Base-by-base conservation (phyloP, 2,797 vertebrate species). In the Tauraco hartlaubi region DNA sequence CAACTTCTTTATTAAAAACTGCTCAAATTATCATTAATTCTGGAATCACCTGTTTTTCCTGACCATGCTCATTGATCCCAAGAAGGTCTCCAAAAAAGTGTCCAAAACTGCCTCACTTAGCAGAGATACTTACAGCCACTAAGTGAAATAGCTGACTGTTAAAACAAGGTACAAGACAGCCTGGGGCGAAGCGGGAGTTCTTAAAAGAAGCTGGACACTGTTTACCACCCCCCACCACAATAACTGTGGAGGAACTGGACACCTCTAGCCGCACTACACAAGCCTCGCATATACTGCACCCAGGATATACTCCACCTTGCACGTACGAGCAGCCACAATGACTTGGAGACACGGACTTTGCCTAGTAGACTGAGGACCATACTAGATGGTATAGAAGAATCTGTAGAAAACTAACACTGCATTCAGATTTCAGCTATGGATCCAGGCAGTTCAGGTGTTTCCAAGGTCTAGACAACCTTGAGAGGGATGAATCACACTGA, bases 301-400 rank as follows among this genome's bases (percentile, higher is more conserved):
- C 3, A 3, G 0, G 22, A 26, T 6, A 22, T 4, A 29, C 1
- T 41, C 19, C 25, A 54, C 23, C 63, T 4, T 3, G 0, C 28
- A 28, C 5, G 19, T 4, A 31, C 1, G 4, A 84, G 66, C 2
- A 4, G n/a, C 28, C 71, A 63, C 63, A 54, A 17, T 12, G 19
- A 44, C 28, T 25, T 0, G 7, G 15, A 18, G 28, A 74, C 0
- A 0, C n/a, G 69, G 37, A 58, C 9, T 18, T 31, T 73, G 43
- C 55, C 46, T 66, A 11, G 55, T 35, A 46, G 33, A 33, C 26
- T 23, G 23, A 80, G 63, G 41, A 6, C 35, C 23, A 22, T 6
- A 37, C 22, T 5, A 35, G 22, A 52, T 15, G 26, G 41, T 19
- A 28, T 0, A 26, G 9, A 76, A 46, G 28, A 31, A 22, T 12